phyloP scores from a whole-genome alignment of 2,113 vertebrate species.

The Apodemus speciosus region DNA sequence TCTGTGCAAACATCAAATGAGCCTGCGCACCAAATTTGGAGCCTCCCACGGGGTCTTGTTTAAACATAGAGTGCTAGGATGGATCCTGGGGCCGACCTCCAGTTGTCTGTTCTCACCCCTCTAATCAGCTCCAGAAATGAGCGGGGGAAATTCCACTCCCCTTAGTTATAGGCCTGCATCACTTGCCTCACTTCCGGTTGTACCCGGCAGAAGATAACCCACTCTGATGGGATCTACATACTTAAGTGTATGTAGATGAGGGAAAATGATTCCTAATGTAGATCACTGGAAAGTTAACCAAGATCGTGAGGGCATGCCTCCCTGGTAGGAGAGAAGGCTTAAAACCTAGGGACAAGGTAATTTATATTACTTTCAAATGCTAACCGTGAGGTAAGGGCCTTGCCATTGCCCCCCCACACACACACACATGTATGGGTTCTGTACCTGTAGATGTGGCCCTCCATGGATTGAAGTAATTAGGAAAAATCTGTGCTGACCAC shows the following conservation, averaged over 20 bases:
- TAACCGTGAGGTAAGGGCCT: background rate
- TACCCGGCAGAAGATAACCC: background rate
- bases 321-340: background rate
- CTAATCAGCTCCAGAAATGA: background rate
- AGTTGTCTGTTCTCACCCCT: background rate
- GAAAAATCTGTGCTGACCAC: too few species aligned
- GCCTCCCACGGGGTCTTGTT: background rate
- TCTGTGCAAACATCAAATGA: accelerated
- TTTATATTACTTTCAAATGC: background rate
- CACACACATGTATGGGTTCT: background rate
- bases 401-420: too few species aligned
- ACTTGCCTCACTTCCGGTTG: background rate
- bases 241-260: background rate
- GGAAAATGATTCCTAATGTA: background rate
- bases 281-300: background rate
- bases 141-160: background rate
- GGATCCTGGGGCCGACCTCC: background rate
- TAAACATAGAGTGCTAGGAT: background rate
- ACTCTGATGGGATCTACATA: background rate
- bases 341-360: background rate
- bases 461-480: background rate
- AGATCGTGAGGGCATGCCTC: background rate
- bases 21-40: background rate
- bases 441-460: background rate
- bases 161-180: background rate